These are phyloP conservation scores for Isurus oxyrinchus DNA, from an alignment of 2,113 vertebrate genomes.

Conservation along the genomic window DNA sequence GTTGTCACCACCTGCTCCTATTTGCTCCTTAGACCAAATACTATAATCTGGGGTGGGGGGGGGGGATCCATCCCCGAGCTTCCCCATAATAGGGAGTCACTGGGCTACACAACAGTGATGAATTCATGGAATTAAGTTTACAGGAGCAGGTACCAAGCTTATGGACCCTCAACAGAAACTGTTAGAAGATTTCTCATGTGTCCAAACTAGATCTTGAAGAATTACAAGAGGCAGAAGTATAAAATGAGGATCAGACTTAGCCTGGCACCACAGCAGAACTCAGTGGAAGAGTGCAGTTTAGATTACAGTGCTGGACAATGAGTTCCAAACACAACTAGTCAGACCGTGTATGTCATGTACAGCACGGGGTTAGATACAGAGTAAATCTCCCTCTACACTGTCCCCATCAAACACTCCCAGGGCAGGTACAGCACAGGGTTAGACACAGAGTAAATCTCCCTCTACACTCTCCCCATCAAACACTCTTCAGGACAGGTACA, in stretches of 20 bases:
- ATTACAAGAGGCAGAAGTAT: not conserved
- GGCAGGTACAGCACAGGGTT: not conserved
- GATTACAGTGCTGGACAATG: not conserved
- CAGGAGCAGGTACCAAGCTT: not conserved
- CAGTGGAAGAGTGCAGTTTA: not conserved
- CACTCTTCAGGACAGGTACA: not conserved
- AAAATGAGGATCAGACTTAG: not conserved
- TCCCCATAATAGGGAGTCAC: not conserved
- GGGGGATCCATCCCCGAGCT: not conserved
- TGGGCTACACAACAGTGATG: not conserved
- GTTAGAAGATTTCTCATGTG: not conserved
- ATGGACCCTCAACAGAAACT: not conserved
- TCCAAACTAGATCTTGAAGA: not conserved
- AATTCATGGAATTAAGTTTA: not conserved
- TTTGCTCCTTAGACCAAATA: not conserved
- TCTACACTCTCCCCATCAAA: not conserved
- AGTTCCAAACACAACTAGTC: not conserved
- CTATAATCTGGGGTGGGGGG: not conserved
- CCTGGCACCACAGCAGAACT: too few relatives aligned
- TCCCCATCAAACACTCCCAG: not conserved
- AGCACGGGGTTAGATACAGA: not conserved
- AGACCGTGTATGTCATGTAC: not conserved
- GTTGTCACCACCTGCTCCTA: not conserved
- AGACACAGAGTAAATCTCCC: not conserved
- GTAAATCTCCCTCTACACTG: not conserved